phyloP scores from a whole-genome alignment of 35 echinoderm and acorn worm genomes.

The Nesometra sesokonis region DNA sequence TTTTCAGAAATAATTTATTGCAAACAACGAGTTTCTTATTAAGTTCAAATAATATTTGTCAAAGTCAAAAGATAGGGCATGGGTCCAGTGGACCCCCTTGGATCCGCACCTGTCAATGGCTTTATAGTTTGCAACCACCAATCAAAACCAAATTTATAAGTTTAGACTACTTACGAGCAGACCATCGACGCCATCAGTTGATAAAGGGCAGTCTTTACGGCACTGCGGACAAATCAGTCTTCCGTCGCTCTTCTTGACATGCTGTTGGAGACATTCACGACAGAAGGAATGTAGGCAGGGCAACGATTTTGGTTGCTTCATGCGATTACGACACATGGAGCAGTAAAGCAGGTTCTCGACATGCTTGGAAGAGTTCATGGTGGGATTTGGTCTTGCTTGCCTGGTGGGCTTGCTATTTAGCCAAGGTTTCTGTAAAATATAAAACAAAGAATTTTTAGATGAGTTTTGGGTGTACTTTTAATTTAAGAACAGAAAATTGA shows the following conservation, averaged over 20 bases:
- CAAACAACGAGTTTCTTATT: too few species aligned
- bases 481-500: too few species aligned
- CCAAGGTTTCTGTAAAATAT: neutral
- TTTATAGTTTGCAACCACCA: too few species aligned
- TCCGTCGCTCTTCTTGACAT: conserved; percentile 7
- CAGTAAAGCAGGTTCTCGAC: neutral
- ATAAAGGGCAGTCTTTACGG: conserved; percentile 4
- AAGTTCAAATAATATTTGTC: too few species aligned
- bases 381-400: neutral
- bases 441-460: too few species aligned
- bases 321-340: neutral
- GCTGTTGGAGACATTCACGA: neutral
- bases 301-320: neutral
- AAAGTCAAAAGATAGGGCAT: too few species aligned
- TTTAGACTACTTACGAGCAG: neutral
- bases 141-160: too few species aligned
- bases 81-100: too few species aligned
- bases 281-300: conserved; percentile 6
- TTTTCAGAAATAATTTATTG: too few species aligned
- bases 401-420: neutral
- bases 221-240: neutral
- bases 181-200: neutral
- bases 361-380: neutral
- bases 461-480: too few species aligned
- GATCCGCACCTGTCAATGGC: too few species aligned